Evolutionary conservation across 2,797 vertebrate species (phyloP).

Genomic region (Ptychadena robeensis): DNA sequence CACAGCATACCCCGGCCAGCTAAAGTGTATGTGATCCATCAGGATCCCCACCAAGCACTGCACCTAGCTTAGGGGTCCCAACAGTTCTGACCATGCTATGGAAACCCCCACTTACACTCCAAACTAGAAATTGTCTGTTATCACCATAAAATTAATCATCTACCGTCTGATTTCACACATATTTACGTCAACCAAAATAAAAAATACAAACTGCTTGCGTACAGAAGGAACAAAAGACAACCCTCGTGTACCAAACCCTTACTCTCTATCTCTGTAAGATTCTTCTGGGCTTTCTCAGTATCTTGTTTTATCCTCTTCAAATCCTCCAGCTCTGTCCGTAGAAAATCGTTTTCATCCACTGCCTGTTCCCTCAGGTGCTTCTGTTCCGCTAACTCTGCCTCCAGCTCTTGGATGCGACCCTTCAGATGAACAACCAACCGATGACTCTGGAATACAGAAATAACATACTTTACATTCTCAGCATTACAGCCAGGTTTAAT

Average conservation of each 20-base stretch:
- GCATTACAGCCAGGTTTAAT: not conserved
- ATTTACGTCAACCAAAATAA: not conserved
- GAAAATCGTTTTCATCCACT: conserved; percentile 89
- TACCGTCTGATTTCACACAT: not conserved
- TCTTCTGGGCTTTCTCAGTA: conserved; percentile 94
- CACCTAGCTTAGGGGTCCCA: too few species aligned
- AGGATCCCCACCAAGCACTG: too few species aligned
- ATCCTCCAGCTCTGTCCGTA: conserved; percentile 91
- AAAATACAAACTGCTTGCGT: too few species aligned
- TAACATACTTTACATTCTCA: not conserved
- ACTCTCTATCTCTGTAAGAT: conserved; percentile 95
- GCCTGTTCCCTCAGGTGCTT: conserved; percentile 93
- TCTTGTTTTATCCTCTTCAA: conserved; percentile 89
- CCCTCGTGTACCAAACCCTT: conserved; percentile 62
- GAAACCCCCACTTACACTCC: too few species aligned
- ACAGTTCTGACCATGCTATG: too few species aligned
- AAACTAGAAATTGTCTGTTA: too few species aligned
- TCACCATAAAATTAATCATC: too few species aligned
- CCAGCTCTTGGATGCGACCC: conserved; percentile 90
- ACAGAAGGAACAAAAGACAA: not conserved
- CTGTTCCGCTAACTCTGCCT: conserved; percentile 95
- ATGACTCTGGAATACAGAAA: conserved; percentile 77
- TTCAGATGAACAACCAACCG: conserved; percentile 84
- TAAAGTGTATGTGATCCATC: too few species aligned
- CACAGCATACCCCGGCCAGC: too few species aligned